Evolutionary conservation across 53 echinoderm and acorn worm species (phyloP).

Genomic region (Henricia sp.): DNA sequence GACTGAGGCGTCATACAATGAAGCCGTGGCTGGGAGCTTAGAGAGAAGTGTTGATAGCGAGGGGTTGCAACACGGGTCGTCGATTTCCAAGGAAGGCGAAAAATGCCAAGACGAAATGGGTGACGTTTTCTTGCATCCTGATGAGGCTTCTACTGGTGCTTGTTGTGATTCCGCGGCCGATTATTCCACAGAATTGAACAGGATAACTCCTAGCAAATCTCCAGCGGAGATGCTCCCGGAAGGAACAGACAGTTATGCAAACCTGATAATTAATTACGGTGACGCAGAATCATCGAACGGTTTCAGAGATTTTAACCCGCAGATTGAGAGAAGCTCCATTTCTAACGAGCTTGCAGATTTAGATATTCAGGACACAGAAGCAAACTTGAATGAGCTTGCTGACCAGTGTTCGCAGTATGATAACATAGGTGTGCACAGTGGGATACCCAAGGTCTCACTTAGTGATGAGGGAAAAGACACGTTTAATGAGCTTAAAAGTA

Average conservation of each 20-base stretch:
- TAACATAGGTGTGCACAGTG: background rate
- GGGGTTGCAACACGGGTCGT: slow-evolving; percentile 54
- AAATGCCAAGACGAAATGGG: slow-evolving; percentile 3
- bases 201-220: too few relatives aligned
- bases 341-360: slow-evolving; percentile 55
- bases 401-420: slow-evolving; percentile 79
- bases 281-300: background rate
- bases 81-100: slow-evolving; percentile 37
- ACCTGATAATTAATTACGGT: slow-evolving; percentile 68
- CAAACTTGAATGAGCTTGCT: slow-evolving; percentile 86
- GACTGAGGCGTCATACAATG: slow-evolving; percentile 32
- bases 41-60: slow-evolving; percentile 52
- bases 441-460: too few relatives aligned
- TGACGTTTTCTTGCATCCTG: background rate
- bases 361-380: slow-evolving; percentile 60
- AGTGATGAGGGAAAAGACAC: slow-evolving; percentile 7
- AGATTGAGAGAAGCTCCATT: background rate
- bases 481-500: background rate
- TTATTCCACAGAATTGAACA: too few relatives aligned
- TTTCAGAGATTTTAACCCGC: background rate
- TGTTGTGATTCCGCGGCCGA: too few relatives aligned
- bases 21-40: slow-evolving; percentile 55
- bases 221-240: slow-evolving; percentile 4
- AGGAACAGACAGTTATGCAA: slow-evolving; percentile 73
- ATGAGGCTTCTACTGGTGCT: background rate